Conservation (phyloP, 2,888 invertebrate species). For the Metalampra italica region DNA sequence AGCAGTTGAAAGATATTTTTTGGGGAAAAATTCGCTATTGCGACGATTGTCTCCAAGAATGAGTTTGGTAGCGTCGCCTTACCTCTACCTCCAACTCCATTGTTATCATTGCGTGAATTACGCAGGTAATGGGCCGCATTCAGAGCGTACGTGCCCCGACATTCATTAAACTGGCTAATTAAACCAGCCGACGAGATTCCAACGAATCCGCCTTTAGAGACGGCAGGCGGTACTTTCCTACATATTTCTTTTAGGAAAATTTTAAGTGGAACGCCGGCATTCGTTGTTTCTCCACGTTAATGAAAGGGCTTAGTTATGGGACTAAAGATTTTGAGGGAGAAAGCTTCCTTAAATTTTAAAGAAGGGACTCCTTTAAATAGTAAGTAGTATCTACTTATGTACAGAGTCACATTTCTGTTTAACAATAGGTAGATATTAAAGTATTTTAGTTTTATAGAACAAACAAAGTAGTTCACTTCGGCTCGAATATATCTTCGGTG, state of each 20-base stretch:
- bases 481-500: neutral
- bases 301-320: constrained; percentile 4
- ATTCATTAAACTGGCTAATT: constrained; percentile 73
- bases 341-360: neutral
- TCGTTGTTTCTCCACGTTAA: constrained; percentile 20
- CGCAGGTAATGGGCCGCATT: constrained; percentile 70
- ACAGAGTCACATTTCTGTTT: too few species aligned
- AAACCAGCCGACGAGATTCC: constrained; percentile 56
- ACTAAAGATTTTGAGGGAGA: neutral
- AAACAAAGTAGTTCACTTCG: neutral
- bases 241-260: constrained; percentile 47
- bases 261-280: constrained; percentile 38
- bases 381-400: too few species aligned
- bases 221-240: constrained; percentile 29
- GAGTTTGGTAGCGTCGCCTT: constrained; percentile 4
- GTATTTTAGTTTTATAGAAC: too few species aligned
- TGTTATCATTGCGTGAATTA: constrained; percentile 71
- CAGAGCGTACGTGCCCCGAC: constrained; percentile 70
- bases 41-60: constrained; percentile 2
- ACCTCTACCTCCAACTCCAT: constrained; percentile 18
- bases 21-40: neutral
- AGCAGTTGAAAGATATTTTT: neutral
- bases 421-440: too few species aligned
- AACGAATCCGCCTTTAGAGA: constrained; percentile 45
- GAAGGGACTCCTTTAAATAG: too few species aligned